A percentile compares a stretch with the other conserved stretches of the same genome.
phyloP scores from a whole-genome alignment of 2,888 invertebrate genomes.

The Idaea biselata region DNA sequence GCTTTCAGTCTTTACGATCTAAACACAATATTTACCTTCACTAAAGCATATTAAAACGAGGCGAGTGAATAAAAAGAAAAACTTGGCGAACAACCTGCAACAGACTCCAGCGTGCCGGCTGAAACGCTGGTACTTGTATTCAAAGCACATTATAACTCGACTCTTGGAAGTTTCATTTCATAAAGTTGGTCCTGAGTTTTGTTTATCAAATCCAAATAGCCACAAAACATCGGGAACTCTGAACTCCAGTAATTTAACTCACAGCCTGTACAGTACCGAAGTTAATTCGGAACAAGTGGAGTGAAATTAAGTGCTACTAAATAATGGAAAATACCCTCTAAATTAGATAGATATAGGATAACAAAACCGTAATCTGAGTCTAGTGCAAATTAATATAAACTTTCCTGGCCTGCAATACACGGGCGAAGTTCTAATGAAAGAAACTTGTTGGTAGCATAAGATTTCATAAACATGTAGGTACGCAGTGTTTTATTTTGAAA shows the following conservation, averaged over 20 bases:
- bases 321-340: slow-evolving; percentile 32
- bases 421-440: slow-evolving; percentile 23
- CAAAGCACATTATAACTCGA: slow-evolving; percentile 12
- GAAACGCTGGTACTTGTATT: background rate
- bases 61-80: background rate
- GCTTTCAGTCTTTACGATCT: background rate
- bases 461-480: slow-evolving; percentile 4
- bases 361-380: slow-evolving; percentile 26
- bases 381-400: slow-evolving; percentile 26
- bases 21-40: background rate
- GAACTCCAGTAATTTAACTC: slow-evolving; percentile 33
- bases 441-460: slow-evolving; percentile 14
- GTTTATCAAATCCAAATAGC: slow-evolving; percentile 29
- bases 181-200: slow-evolving; percentile 31
- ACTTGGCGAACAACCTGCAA: background rate
- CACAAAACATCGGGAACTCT: slow-evolving; percentile 27
- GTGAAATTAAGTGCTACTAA: slow-evolving; percentile 34
- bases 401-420: slow-evolving; percentile 20
- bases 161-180: slow-evolving; percentile 31
- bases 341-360: slow-evolving; percentile 30
- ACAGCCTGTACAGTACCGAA: slow-evolving; percentile 30
- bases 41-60: background rate
- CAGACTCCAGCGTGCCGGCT: background rate
- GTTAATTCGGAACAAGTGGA: slow-evolving; percentile 34
- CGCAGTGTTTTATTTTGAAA: background rate